A percentile compares a stretch with the other conserved stretches of the same genome.
Evolutionary conservation across 2,888 invertebrate species (phyloP).

Genomic region (Apodemia zela): DNA sequence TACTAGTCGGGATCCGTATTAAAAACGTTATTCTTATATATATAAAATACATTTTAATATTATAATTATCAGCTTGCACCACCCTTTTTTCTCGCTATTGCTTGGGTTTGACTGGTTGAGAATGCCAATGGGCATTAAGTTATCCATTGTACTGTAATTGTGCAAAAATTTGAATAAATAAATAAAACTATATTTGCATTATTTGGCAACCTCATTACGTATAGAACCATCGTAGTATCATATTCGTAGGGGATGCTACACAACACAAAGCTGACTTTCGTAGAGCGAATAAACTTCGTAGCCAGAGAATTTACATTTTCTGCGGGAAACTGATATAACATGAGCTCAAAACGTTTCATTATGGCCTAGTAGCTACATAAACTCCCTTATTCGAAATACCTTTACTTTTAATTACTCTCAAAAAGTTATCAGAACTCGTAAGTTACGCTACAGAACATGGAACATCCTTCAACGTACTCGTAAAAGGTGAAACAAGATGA

Average conservation of each 20-base stretch:
- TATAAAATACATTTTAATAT: no score
- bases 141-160: no score
- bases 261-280: background rate
- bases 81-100: no score
- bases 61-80: no score
- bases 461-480: conserved; percentile 8
- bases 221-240: background rate
- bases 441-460: conserved; percentile 3
- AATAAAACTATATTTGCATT: no score
- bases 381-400: background rate
- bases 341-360: background rate
- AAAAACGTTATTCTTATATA: no score
- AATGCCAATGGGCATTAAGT: no score
- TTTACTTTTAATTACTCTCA: conserved; percentile 15
- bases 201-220: no score
- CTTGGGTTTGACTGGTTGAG: no score
- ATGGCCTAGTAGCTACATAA: conserved; percentile 1
- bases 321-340: background rate
- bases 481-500: conserved; percentile 3
- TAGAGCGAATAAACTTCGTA: conserved; percentile 1
- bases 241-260: conserved; percentile 1
- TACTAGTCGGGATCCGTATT: no score
- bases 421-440: conserved; percentile 7
- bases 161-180: no score
- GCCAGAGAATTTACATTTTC: conserved; percentile 1